Percentiles rank a stretch among this genome's conserved stretches.
These are phyloP conservation scores for Sebastolobus alascanus DNA, from an alignment of 2,797 vertebrate genomes.

Conservation along the genomic window DNA sequence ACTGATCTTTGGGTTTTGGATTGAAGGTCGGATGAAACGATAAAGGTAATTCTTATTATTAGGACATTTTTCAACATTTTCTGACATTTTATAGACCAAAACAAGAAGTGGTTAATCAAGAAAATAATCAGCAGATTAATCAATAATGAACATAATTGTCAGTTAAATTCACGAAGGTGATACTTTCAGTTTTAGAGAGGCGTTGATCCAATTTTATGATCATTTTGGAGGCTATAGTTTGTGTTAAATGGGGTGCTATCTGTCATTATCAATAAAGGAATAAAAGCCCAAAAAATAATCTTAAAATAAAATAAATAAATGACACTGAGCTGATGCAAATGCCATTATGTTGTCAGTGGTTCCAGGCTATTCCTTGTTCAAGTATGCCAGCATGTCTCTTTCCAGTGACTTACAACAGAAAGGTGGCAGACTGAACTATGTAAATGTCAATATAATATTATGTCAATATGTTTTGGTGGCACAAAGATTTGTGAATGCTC, in stretches of 20 bases:
- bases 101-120: not conserved
- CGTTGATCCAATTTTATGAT: not conserved
- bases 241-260: not conserved
- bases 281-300: too few species aligned
- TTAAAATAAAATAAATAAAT: too few species aligned
- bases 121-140: not conserved
- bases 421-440: too few species aligned
- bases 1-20: not conserved
- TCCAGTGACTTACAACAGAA: too few species aligned
- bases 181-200: not conserved
- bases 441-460: too few species aligned
- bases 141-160: not conserved
- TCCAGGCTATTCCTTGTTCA: too few species aligned
- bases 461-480: too few species aligned
- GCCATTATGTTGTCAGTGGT: too few species aligned
- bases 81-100: not conserved
- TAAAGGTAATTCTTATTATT: not conserved
- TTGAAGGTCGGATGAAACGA: not conserved
- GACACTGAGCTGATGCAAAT: too few species aligned
- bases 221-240: not conserved
- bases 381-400: too few species aligned
- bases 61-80: not conserved
- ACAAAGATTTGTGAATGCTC: too few species aligned
- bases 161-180: not conserved
- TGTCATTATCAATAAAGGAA: too few species aligned